Evolutionary conservation across 2,113 vertebrate genomes (phyloP).

Genomic region (Synchiropus splendidus): DNA sequence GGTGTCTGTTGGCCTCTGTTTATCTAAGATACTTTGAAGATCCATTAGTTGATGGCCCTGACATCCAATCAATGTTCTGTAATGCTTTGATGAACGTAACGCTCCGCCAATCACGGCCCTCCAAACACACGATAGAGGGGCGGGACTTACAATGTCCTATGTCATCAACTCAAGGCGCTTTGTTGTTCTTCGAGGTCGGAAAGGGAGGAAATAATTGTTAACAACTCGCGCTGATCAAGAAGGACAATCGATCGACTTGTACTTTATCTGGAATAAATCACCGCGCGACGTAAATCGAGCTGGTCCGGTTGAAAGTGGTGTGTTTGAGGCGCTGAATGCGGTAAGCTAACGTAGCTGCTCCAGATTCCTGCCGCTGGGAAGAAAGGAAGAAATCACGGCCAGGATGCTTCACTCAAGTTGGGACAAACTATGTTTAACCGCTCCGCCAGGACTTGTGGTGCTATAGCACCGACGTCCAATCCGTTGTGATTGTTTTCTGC

Average conservation of each 20-base stretch:
- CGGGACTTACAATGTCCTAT: slow-evolving; percentile 31
- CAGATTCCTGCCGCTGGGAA: slow-evolving; percentile 36
- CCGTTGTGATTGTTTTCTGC: slow-evolving; percentile 2
- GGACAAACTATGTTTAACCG: slow-evolving; percentile 12
- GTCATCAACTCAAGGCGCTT: slow-evolving; percentile 51
- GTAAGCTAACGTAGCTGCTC: slow-evolving; percentile 26
- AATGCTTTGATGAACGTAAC: slow-evolving; percentile 18
- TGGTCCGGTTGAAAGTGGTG: not conserved
- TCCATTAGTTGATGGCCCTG: too few relatives aligned
- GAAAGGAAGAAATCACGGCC: slow-evolving; percentile 27
- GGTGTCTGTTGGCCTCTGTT: too few relatives aligned
- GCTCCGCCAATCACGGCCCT: slow-evolving; percentile 35
- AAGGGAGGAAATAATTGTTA: slow-evolving; percentile 15
- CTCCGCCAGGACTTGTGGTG: not conserved
- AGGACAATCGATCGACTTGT: not conserved
- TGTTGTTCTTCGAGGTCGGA: slow-evolving; percentile 55
- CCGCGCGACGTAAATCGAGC: not conserved
- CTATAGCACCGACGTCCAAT: not conserved
- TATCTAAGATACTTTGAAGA: too few relatives aligned
- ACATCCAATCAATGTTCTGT: slow-evolving; percentile 25
- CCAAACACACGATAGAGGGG: slow-evolving; percentile 36
- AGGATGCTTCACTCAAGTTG: slow-evolving; percentile 43
- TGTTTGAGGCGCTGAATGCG: slow-evolving; percentile 5
- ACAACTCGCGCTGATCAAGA: not conserved
- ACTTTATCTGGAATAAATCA: not conserved